phyloP scores from a whole-genome alignment of 2,888 invertebrate species.

The Ennomos erosarius region DNA sequence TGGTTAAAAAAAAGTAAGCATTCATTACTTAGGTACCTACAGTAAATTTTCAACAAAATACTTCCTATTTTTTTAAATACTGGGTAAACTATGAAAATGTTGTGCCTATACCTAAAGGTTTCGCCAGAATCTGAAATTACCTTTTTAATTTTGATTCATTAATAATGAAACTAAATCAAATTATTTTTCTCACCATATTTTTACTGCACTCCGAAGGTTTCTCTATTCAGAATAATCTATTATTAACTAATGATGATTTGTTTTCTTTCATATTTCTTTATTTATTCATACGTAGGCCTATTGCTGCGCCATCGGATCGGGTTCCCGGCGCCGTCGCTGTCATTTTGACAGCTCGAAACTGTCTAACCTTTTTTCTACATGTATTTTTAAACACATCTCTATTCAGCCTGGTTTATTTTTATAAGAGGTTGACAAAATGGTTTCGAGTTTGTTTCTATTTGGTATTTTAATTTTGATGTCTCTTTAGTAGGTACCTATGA shows the following conservation, averaged over 20 bases:
- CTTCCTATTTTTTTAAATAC: too few relatives aligned
- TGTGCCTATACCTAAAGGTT: too few relatives aligned
- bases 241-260: slow-evolving; percentile 36
- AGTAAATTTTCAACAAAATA: neutral
- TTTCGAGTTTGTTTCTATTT: slow-evolving; percentile 6
- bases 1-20: neutral
- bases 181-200: too few relatives aligned
- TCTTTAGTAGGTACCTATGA: too few relatives aligned
- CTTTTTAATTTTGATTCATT: too few relatives aligned
- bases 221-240: slow-evolving; percentile 30
- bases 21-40: too few relatives aligned
- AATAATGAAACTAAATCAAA: too few relatives aligned
- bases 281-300: slow-evolving; percentile 69
- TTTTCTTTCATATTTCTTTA: slow-evolving; percentile 37
- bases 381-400: slow-evolving; percentile 61
- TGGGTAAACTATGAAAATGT: too few relatives aligned
- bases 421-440: slow-evolving; percentile 35
- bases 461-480: too few relatives aligned
- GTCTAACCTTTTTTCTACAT: slow-evolving; percentile 52
- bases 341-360: slow-evolving; percentile 72
- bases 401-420: slow-evolving; percentile 52
- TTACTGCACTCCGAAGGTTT: slow-evolving; percentile 2
- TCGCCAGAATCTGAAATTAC: too few relatives aligned
- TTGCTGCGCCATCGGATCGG: slow-evolving; percentile 63
- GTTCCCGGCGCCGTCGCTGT: slow-evolving; percentile 74